phyloP scores from a whole-genome alignment of 2,888 invertebrate species.

The Cryptocephalus primarius region DNA sequence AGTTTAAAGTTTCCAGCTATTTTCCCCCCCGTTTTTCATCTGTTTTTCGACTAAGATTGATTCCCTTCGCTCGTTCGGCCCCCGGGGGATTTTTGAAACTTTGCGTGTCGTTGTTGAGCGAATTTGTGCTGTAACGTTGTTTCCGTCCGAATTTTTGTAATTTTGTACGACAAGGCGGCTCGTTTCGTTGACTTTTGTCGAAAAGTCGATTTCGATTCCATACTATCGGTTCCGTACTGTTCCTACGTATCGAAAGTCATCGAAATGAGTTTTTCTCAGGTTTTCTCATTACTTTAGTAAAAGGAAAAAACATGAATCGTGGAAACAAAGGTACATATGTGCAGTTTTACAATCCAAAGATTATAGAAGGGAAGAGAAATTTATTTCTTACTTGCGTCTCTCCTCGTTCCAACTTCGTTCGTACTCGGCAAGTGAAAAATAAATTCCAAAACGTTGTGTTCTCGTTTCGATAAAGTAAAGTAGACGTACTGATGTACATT shows the following conservation, averaged over 20 bases:
- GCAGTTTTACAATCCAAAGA: slow-evolving; percentile 3
- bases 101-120: neutral
- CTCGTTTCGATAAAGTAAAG: neutral
- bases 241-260: neutral
- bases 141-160: slow-evolving; percentile 20
- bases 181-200: neutral
- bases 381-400: too few species aligned
- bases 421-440: too few species aligned
- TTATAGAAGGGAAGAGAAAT: too few species aligned
- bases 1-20: too few species aligned
- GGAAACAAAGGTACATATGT: slow-evolving; percentile 11
- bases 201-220: neutral
- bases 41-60: too few species aligned
- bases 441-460: too few species aligned
- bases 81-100: too few species aligned
- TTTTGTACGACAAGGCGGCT: slow-evolving; percentile 2
- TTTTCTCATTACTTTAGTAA: slow-evolving; percentile 6
- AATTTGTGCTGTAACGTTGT: slow-evolving; percentile 18
- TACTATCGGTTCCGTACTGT: too few species aligned
- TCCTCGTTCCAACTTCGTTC: too few species aligned
- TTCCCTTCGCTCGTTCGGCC: too few species aligned
- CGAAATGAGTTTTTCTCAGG: neutral
- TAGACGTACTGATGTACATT: neutral
- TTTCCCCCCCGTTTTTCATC: too few species aligned
- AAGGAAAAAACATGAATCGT: neutral